Base-by-base conservation (phyloP, 2,888 invertebrate genomes). In the Apoderus coryli region DNA sequence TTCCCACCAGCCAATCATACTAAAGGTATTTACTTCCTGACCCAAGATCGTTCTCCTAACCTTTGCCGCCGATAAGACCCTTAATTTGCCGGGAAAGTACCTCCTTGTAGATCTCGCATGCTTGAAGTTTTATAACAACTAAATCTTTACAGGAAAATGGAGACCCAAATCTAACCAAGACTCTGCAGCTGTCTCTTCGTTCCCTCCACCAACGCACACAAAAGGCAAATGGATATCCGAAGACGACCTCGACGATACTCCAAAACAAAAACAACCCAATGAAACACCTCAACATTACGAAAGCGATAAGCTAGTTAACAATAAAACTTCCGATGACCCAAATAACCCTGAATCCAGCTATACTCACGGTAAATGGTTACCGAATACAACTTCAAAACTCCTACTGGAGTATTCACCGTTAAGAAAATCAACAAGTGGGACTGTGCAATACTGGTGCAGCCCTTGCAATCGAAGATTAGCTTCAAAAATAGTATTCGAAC, bases 351-450 rank as follows among this genome's bases (percentile, higher is more conserved):
- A 32, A 16, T 31, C 30, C 23, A 31, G 65, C 16, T 69, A 77
- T 42, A 77, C 77, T 0, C 72, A 71, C 50, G 79, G 77, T 1
- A 84, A 84, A 60, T 85, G 82, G 82, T 65, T 79, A 25, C 80
- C 81, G 13, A 3, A 29, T n/a, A 6, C 27, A 4, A 23, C 10
- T 3, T 10, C n/a, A 12, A 45, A 36, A 27, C 44, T 42, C 35
- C 36, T 40, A 6, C 37, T 33, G 2, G 48, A 52, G 10, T 43
- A 45, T 19, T 45, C 46, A 25, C 56, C 51, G 43, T 57, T 57
- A 23, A 45, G 49, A 41, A 56, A 57, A 45, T 54, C 54, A 1
- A n/a, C n/a, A n/a, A 50, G 47, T 35, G 54, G 56, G 32, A 53
- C 65, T 1, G 64, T 72, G 3, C 72, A 74, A 43, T 81, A 75